Evolutionary conservation across 2,113 vertebrate genomes (phyloP).

Genomic region (Castor canadensis): DNA sequence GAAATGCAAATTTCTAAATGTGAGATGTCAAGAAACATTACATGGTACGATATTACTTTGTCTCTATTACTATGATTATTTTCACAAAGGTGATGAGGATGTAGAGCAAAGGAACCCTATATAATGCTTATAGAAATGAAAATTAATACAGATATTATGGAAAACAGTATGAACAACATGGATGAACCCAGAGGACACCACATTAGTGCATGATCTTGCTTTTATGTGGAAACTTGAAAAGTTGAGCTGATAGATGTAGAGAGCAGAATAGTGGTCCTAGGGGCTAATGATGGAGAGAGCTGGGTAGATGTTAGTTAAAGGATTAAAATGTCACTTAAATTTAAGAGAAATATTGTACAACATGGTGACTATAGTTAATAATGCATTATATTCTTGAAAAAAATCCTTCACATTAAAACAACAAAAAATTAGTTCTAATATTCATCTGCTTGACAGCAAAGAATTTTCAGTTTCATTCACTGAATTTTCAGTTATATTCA

Average conservation of each 20-base stretch:
- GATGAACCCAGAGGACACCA: neutral
- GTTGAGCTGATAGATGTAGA: neutral
- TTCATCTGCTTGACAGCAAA: neutral
- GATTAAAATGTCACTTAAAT: neutral
- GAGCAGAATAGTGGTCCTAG: neutral
- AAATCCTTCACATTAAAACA: neutral
- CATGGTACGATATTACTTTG: rapidly evolving
- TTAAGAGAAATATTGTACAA: neutral
- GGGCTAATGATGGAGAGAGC: rapidly evolving
- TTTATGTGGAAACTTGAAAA: neutral
- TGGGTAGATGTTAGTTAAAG: neutral
- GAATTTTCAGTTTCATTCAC: neutral
- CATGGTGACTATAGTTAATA: neutral
- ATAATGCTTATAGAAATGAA: neutral
- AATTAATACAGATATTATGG: neutral
- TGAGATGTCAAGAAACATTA: neutral
- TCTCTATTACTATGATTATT: neutral
- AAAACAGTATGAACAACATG: neutral
- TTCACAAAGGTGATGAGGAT: neutral
- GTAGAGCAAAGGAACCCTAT: neutral
- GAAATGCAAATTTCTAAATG: neutral
- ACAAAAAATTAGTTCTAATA: neutral
- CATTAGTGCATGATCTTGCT: neutral
- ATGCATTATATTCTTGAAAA: neutral
- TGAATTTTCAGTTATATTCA: neutral